phyloP scores from a whole-genome alignment of 2,113 vertebrate genomes.

The Pantherophis guttatus region DNA sequence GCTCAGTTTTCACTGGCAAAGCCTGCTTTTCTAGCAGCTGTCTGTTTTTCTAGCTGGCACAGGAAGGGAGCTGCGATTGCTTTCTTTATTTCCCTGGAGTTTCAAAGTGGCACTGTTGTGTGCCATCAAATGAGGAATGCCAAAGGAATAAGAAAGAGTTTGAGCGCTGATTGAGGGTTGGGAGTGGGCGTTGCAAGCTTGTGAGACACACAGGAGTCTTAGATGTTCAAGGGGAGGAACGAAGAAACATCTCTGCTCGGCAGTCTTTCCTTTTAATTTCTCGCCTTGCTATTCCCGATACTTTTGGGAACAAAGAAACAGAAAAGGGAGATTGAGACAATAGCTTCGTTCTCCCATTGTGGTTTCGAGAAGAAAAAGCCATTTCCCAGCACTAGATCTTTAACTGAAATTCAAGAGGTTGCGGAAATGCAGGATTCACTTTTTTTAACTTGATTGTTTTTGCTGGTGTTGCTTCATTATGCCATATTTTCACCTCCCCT shows the following conservation, averaged over 20 bases:
- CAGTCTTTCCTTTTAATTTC: neutral
- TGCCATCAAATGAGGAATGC: neutral
- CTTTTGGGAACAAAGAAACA: neutral
- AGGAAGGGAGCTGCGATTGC: neutral
- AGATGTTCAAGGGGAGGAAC: neutral
- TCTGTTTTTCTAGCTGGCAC: neutral
- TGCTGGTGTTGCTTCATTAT: neutral
- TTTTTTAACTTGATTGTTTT: neutral
- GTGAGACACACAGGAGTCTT: neutral
- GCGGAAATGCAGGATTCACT: neutral
- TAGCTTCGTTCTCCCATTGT: neutral
- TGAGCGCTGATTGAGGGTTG: neutral
- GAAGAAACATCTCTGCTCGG: neutral
- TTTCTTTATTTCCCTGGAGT: constrained; percentile 8
- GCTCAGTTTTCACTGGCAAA: neutral
- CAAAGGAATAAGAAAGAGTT: neutral
- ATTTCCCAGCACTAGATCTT: neutral
- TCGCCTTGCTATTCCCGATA: neutral
- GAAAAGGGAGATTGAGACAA: neutral
- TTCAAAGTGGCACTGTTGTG: neutral
- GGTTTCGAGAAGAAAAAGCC: neutral
- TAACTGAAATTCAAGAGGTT: neutral
- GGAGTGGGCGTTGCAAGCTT: neutral
- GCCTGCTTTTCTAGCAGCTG: neutral
- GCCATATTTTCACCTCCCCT: neutral